Base-by-base conservation (phyloP, 2,113 vertebrate genomes). In the Salvelinus fontinalis region DNA sequence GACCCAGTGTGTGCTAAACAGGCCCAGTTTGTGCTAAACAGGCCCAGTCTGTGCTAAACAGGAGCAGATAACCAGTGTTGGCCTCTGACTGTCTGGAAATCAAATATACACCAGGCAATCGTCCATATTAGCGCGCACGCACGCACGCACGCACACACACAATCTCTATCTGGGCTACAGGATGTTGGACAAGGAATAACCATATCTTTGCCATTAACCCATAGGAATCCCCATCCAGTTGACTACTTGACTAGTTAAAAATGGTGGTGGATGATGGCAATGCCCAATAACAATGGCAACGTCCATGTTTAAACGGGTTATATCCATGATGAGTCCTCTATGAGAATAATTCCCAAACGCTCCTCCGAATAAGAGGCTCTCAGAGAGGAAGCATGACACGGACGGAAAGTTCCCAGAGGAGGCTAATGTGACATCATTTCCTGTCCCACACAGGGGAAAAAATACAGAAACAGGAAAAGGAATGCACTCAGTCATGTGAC, bases 331-430 rank as follows among this genome's bases (percentile, higher is more conserved):
- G 39, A 44, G 39, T 44, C 39, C 39, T 11, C 39, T 3, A 44
- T 44, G 39, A 44, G 9, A 44, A 44, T 86, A 79, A 70, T 80
- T 76, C 81, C 84, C 79, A 70, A 71, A 26, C 14, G 75, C 76
- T 86, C 83, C 76, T 81, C 59, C 75, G 57, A 88, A 86, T 70
- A 88, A 86, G 84, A 88, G 65, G 0, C 5, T 0, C 22, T 18
- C 74, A 64, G 80, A 80, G 72, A 87, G 90, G 88, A 92, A 92
- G 81, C 70, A 2, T 88, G 87, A 87, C 89, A 85, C 75, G 11
- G 12, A 51, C 31, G 84, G 88, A 91, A 88, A 88, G 85, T 88
- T 89, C 85, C 81, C 57, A 73, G 60, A 34, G 12, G 26, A 78
- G 69, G 74, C 60, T 68, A 84, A 83, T 78, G 81, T 64, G 73